Percentiles rank a stretch among this genome's conserved stretches.
Evolutionary conservation across 1,140 invertebrate genomes (phyloP).

Genomic region (Cotesia typhae): DNA sequence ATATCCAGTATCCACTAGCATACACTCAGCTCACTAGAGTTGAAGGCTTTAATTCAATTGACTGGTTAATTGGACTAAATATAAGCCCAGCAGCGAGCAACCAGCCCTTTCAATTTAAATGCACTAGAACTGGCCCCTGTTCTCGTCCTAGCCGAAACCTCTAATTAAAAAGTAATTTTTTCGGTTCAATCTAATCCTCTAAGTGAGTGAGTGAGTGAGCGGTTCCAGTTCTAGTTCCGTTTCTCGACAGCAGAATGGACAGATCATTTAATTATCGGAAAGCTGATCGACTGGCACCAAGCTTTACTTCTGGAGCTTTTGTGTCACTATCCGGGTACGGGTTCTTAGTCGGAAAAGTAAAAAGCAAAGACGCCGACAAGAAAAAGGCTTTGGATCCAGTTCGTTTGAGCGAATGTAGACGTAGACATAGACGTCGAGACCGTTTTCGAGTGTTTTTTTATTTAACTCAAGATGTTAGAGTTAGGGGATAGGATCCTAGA

Average conservation of each 20-base stretch:
- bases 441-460: too few species aligned
- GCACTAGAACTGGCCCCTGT: not conserved
- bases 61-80: conserved; percentile 12
- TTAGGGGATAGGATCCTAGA: conserved; percentile 21
- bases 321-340: not conserved
- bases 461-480: not conserved
- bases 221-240: not conserved
- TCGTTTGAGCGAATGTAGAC: conserved; percentile 12
- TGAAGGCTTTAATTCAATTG: conserved; percentile 20
- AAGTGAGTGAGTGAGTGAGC: not conserved
- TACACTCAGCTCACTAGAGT: not conserved
- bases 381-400: not conserved
- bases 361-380: not conserved
- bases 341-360: not conserved
- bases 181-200: too few species aligned
- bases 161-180: too few species aligned
- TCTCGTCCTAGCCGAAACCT: too few species aligned
- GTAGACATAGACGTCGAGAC: not conserved
- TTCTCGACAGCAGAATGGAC: conserved; percentile 27
- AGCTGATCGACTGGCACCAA: conserved; percentile 44
- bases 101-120: conserved; percentile 3
- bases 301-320: not conserved
- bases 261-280: conserved; percentile 49
- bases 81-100: not conserved
- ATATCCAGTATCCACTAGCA: not conserved